Evolutionary conservation across 1,140 invertebrate genomes (phyloP), one percentile per base, ranked within the genome.

Genomic region (Trichoplusia ni): DNA sequence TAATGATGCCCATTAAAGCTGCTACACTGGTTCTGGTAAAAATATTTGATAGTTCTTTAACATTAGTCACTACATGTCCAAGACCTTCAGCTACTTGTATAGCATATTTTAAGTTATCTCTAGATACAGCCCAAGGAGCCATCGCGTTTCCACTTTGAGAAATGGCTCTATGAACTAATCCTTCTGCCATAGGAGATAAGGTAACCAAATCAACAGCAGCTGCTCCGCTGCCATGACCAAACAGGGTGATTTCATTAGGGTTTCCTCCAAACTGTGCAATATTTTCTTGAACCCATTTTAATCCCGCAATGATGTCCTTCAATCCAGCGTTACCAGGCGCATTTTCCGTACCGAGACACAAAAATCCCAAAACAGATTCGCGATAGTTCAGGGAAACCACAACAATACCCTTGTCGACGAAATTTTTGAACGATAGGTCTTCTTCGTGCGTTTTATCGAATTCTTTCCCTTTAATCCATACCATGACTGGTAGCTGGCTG

Each of bases 211-310:
- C 97, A 19, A 98, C 97, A 77, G 97, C 96, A 51, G 97, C 96
- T 5, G 97, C 98, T 1, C 98, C 98, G 46, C 96, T 96, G 2
- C 97, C 98, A 80, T 99, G 97, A 11, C 98, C 98, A 74, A 98
- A 93, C 1, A 99, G 83, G 8, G 97, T 98, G 19, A 99, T 95
- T 79, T 96, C 97, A 27, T 94, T 92, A 0, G 96, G 93, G 91
- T 99, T 96, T 2, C 97, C 98, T 40, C 97, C 96, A 84, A 99
- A 99, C 65, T 93, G 93, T 11, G 91, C 94, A 56, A 98, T 97
- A 85, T 98, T 98, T 83, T 98, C 95, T 83, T 97, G 94, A 18
- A 99, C 93, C 97, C 97, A 98, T 79, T 95, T 95, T 49, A 98
- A 90, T 1, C 96, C 96, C 0, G 97, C 97, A 68, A 98, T 95